phyloP scores from a whole-genome alignment of 1,140 invertebrate genomes.

The Drosophila athabasca region DNA sequence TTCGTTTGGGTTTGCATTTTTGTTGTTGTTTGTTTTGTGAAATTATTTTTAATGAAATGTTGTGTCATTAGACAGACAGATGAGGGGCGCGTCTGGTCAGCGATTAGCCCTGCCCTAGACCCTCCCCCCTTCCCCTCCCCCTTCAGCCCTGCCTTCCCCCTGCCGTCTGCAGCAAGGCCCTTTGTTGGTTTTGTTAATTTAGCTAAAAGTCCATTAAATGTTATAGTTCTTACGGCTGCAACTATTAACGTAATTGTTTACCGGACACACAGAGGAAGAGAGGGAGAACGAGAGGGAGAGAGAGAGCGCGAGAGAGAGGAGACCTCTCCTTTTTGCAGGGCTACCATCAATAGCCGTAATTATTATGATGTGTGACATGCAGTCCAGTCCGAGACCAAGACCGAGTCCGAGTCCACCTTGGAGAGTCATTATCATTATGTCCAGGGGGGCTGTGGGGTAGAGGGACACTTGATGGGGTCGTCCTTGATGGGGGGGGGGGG shows the following conservation, averaged over 20 bases:
- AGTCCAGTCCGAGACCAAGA: neutral
- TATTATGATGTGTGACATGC: slow-evolving; percentile 73
- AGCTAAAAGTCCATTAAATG: slow-evolving; percentile 79
- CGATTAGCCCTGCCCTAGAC: slow-evolving; percentile 41
- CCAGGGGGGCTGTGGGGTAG: slow-evolving; percentile 10
- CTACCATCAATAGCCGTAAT: slow-evolving; percentile 55
- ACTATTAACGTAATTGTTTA: slow-evolving; percentile 75
- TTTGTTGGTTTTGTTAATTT: slow-evolving; percentile 74
- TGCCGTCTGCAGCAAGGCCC: neutral
- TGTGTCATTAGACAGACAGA: slow-evolving; percentile 67
- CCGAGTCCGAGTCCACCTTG: slow-evolving; percentile 1
- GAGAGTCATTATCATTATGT: slow-evolving; percentile 65
- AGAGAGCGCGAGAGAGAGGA: neutral
- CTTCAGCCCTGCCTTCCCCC: no score
- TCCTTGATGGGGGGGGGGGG: slow-evolving; percentile 35
- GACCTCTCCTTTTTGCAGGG: slow-evolving; percentile 17
- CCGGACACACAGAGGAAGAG: slow-evolving; percentile 6
- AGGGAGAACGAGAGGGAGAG: neutral
- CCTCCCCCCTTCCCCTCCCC: no score
- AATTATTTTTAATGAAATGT: slow-evolving; percentile 81
- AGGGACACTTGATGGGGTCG: no score
- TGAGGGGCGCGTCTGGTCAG: slow-evolving; percentile 66
- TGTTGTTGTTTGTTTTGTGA: slow-evolving; percentile 53
- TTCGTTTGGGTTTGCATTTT: slow-evolving; percentile 47
- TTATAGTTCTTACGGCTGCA: slow-evolving; percentile 65